Conservation (phyloP, 2,888 invertebrate species). For the Hypomecis punctinalis region DNA sequence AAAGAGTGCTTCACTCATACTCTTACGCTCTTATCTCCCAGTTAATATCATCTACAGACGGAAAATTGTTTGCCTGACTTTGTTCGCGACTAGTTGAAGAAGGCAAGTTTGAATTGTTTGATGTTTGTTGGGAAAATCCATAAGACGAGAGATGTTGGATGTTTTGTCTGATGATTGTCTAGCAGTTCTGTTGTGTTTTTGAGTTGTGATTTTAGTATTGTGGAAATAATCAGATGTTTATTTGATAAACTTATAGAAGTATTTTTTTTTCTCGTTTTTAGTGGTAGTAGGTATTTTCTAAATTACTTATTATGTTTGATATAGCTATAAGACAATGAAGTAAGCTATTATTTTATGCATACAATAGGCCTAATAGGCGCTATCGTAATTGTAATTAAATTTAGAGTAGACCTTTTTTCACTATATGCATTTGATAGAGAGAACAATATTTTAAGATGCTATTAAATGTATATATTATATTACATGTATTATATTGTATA, state of each 20-base stretch:
- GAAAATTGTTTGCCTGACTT: constrained; percentile 69
- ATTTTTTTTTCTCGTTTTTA: too few relatives aligned
- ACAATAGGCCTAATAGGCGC: too few relatives aligned
- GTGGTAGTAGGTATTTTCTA: too few relatives aligned
- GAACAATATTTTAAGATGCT: too few relatives aligned
- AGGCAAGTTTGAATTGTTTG: constrained; percentile 47
- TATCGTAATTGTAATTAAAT: too few relatives aligned
- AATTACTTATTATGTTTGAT: too few relatives aligned
- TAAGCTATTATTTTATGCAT: too few relatives aligned
- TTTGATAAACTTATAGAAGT: background rate
- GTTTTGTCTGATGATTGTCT: constrained; percentile 17
- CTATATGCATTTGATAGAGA: too few relatives aligned
- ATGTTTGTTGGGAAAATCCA: constrained; percentile 31
- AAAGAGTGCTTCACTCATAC: constrained; percentile 80
- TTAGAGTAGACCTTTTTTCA: too few relatives aligned
- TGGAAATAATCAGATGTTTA: background rate
- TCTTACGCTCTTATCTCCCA: constrained; percentile 52
- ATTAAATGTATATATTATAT: too few relatives aligned
- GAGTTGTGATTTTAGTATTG: background rate
- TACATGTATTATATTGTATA: too few relatives aligned
- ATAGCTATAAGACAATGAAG: too few relatives aligned
- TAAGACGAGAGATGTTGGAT: constrained; percentile 29
- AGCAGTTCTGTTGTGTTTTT: background rate
- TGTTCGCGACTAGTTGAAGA: constrained; percentile 60
- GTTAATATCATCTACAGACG: constrained; percentile 73